Evolutionary conservation across 2,888 invertebrate genomes (phyloP).

Genomic region (Drosophila putrida): DNA sequence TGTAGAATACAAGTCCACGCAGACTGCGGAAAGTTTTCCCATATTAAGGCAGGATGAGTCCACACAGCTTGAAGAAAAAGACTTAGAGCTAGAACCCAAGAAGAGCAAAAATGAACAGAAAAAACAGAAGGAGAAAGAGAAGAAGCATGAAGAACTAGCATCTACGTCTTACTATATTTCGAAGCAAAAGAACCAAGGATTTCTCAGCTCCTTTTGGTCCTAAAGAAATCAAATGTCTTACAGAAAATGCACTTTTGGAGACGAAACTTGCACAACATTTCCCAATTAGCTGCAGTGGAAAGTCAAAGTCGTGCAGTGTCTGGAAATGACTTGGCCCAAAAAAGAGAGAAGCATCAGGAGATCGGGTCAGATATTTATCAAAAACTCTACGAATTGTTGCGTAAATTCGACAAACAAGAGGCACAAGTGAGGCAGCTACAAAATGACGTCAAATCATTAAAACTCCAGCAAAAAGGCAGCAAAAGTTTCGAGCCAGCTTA

Average conservation of each 20-base stretch:
- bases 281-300: background rate
- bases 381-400: background rate
- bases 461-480: background rate
- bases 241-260: constrained; percentile 11
- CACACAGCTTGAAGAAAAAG: constrained; percentile 4
- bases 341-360: background rate
- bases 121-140: background rate
- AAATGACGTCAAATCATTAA: background rate
- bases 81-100: background rate
- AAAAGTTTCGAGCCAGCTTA: background rate
- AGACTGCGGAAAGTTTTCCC: constrained; percentile 6
- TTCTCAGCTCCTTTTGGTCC: background rate
- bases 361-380: background rate
- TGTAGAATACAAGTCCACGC: constrained; percentile 15
- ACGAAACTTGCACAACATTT: background rate
- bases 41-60: background rate
- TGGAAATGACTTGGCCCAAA: background rate
- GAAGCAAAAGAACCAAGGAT: background rate
- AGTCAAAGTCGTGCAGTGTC: background rate
- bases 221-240: background rate
- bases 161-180: background rate
- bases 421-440: constrained; percentile 3
- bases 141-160: background rate
- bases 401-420: constrained; percentile 11
- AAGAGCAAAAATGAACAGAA: background rate